Evolutionary conservation across 2,113 vertebrate genomes (phyloP), one percentile per base, ranked within the genome.

Genomic region (Morone saxatilis): DNA sequence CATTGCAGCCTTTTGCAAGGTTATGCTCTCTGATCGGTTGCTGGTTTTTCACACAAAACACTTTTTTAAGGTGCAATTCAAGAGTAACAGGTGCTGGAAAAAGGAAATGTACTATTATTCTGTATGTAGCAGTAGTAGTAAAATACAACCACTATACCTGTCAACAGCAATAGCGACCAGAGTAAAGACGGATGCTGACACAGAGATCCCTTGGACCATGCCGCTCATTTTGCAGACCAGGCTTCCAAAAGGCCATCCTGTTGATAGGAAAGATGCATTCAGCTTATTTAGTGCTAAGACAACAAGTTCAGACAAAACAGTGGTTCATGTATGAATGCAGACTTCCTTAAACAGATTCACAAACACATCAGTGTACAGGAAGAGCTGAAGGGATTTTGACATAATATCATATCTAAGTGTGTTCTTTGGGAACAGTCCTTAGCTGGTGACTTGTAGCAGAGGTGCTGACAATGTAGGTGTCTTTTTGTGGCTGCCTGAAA

Each of bases 161-260:
- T 99, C 98, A 12, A 97, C 90, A 0, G 98, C 97, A 69, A 99
- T 98, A 1, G 97, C 97, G 13, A 98, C 97, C 76, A 99, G 95
- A 4, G 98, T 99, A 87, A 99, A 99, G 66, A 98, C 97, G 0
- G 98, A 99, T 14, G 97, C 96, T 0, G 97, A 97, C 41, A 99
- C 97, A 0, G 97, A 98, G 86, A 98, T 96, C 38, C 97, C 98
- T 84, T 99, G 98, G 41, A 98, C 95, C 94, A 97, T 96, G 16
- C 97, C 97, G 0, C 97, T 99, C 96, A 97, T 95, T 93, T 99
- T 99, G 94, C 97, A 99, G 76, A 97, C 95, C 72, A 96, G 91
- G 69, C 93, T 98, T 90, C 98, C 98, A 92, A 99, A 99, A 0
- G 98, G 98, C 98, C 98, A 99, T 16, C 98, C 98, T 99, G 92